Evolutionary conservation across 2,888 invertebrate genomes (phyloP).

Genomic region (Heliconius sara): DNA sequence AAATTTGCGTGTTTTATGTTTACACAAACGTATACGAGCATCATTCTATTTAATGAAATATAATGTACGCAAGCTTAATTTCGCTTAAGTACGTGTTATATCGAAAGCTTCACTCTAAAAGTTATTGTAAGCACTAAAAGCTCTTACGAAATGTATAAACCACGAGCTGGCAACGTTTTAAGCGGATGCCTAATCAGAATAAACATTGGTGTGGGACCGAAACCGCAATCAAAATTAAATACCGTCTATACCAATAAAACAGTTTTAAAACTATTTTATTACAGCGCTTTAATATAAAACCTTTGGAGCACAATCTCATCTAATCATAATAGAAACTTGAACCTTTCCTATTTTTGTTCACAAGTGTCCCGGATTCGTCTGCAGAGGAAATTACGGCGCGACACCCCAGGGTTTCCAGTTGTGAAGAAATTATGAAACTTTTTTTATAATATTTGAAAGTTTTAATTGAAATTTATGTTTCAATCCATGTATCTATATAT

Average conservation of each 20-base stretch:
- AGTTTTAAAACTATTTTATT: constrained; percentile 26
- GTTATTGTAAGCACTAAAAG: constrained; percentile 9
- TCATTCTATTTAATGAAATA: background rate
- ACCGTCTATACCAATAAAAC: constrained; percentile 16
- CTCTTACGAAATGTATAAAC: constrained; percentile 15
- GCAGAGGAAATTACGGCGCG: constrained; percentile 55
- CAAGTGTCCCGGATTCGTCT: constrained; percentile 48
- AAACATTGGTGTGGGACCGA: constrained; percentile 13
- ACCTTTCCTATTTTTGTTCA: constrained; percentile 42
- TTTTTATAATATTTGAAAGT: background rate
- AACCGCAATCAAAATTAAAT: constrained; percentile 21
- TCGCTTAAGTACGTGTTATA: background rate
- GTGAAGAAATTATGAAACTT: background rate
- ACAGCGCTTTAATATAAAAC: constrained; percentile 14
- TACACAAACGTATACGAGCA: background rate
- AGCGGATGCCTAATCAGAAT: background rate
- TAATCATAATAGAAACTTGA: constrained; percentile 35
- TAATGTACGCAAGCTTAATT: background rate
- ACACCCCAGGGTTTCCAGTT: constrained; percentile 32
- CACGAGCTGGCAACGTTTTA: constrained; percentile 5
- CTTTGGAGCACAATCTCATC: constrained; percentile 17
- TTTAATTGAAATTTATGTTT: background rate
- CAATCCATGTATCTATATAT: background rate
- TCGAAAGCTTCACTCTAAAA: constrained; percentile 1
- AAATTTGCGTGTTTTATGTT: too few relatives aligned